phyloP scores from a whole-genome alignment of 2,113 vertebrate genomes.

The Pipa parva region DNA sequence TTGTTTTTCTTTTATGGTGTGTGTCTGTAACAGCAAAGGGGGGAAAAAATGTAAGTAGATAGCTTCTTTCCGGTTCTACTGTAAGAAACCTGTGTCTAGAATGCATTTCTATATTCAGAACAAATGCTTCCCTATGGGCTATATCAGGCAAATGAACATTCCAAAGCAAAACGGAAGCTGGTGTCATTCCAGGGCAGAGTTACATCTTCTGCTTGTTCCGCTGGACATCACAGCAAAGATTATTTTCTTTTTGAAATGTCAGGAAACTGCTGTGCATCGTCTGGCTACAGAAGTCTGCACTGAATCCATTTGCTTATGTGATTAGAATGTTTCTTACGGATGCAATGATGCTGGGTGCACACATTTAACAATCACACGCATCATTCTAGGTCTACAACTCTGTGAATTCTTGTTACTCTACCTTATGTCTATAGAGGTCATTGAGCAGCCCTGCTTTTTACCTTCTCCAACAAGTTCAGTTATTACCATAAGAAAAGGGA shows the following conservation, averaged over 20 bases:
- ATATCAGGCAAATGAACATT: constrained; percentile 31
- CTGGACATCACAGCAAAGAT: constrained; percentile 20
- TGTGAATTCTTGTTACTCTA: no score
- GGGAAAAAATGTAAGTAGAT: constrained; percentile 58
- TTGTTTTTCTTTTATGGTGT: constrained; percentile 17
- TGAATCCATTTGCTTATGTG: not conserved
- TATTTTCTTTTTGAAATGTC: constrained; percentile 20
- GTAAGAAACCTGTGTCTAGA: constrained; percentile 53
- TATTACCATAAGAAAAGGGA: no score
- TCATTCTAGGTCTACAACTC: no score
- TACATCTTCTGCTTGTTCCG: constrained; percentile 17
- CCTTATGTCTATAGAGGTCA: no score
- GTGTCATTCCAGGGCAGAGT: constrained; percentile 29
- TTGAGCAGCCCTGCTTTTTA: no score
- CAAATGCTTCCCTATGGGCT: constrained; percentile 30
- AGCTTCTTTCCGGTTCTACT: constrained; percentile 55
- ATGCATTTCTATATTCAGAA: constrained; percentile 51
- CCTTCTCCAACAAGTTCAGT: no score
- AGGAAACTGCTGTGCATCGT: not conserved
- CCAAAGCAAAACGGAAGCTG: constrained; percentile 35
- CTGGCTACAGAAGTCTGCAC: not conserved
- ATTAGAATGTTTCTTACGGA: not conserved
- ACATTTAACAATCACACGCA: no score
- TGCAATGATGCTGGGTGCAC: not conserved
- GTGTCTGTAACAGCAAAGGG: constrained; percentile 40